These are phyloP conservation scores for Mycalesis mineus DNA, from an alignment of 2,888 invertebrate species.

Conservation along the genomic window DNA sequence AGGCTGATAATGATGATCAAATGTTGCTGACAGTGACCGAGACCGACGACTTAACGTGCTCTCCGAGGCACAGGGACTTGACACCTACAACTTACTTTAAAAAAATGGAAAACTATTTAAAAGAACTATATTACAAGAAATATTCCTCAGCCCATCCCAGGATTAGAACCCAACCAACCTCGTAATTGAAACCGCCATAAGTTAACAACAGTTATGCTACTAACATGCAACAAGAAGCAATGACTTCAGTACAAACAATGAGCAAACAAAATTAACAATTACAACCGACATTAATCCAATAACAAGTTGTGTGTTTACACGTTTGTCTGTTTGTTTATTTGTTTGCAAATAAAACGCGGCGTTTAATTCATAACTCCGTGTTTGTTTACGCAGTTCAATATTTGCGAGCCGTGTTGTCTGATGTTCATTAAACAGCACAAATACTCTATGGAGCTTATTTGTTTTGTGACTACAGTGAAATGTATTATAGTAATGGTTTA, in stretches of 20 bases:
- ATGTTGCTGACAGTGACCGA: too few relatives aligned
- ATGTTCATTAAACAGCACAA: conserved; percentile 4
- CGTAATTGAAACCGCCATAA: too few relatives aligned
- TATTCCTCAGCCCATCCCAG: too few relatives aligned
- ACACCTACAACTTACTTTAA: too few relatives aligned
- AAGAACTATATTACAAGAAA: too few relatives aligned
- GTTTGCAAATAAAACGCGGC: conserved; percentile 6
- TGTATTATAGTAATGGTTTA: not conserved
- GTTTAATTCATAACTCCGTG: conserved; percentile 8
- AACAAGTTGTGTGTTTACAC: conserved; percentile 6
- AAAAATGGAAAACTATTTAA: too few relatives aligned
- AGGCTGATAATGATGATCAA: too few relatives aligned
- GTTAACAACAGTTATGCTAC: too few relatives aligned
- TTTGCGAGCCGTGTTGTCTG: not conserved
- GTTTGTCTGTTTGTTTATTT: not conserved
- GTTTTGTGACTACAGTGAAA: not conserved
- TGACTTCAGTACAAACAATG: not conserved
- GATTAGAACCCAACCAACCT: too few relatives aligned
- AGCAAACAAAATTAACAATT: not conserved
- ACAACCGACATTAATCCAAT: conserved; percentile 8
- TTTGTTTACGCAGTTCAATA: conserved; percentile 5
- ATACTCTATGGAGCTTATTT: not conserved
- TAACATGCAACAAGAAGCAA: not conserved
- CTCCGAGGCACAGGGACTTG: too few relatives aligned
- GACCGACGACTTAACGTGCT: too few relatives aligned